Conservation (phyloP, 2,888 invertebrate species). For the Cheilosia scutellata region DNA sequence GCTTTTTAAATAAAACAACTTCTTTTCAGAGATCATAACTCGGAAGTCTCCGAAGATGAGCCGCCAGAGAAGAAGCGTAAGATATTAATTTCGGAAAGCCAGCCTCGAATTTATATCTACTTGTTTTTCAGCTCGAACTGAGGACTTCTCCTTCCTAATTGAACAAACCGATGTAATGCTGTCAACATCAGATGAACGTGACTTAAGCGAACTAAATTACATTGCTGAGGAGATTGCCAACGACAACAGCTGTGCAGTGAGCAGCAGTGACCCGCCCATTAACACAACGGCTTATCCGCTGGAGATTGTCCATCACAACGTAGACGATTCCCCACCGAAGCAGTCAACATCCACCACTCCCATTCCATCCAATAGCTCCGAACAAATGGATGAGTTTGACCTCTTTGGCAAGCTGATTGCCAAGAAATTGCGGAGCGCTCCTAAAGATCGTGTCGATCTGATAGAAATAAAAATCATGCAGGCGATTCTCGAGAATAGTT, state of each 20-base stretch:
- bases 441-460: slow-evolving; percentile 58
- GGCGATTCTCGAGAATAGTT: slow-evolving; percentile 59
- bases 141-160: slow-evolving; percentile 60
- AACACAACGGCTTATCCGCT: slow-evolving; percentile 20
- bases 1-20: not conserved
- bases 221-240: slow-evolving; percentile 50
- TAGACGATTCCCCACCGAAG: not conserved
- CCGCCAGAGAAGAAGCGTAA: slow-evolving; percentile 54
- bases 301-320: slow-evolving; percentile 12
- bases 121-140: slow-evolving; percentile 20
- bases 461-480: slow-evolving; percentile 72
- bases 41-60: slow-evolving; percentile 41
- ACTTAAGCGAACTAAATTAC: slow-evolving; percentile 44
- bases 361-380: not conserved
- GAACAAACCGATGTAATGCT: slow-evolving; percentile 49
- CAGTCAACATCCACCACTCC: not conserved
- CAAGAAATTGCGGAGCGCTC: slow-evolving; percentile 59
- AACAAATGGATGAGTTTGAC: slow-evolving; percentile 70
- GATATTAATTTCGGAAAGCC: not conserved
- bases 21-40: slow-evolving; percentile 37
- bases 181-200: slow-evolving; percentile 34
- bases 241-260: slow-evolving; percentile 54
- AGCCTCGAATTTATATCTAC: not conserved
- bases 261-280: slow-evolving; percentile 49
- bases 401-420: slow-evolving; percentile 71